phyloP scores from a whole-genome alignment of 30 jellyfish, hydroid and myxozoan genomes.

The Calvadosia cruxmelitensis region DNA sequence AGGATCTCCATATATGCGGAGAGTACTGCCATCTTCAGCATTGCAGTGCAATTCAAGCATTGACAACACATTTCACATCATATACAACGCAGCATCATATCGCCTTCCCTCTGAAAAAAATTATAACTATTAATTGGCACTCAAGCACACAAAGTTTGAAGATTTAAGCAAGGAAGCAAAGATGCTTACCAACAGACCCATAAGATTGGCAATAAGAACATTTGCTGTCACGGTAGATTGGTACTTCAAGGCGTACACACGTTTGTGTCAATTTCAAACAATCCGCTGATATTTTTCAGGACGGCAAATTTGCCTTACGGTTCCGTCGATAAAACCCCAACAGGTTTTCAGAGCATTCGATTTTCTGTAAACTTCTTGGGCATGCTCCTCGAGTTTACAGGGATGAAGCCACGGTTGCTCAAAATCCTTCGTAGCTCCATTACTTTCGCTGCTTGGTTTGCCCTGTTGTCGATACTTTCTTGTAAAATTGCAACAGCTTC shows the following conservation, averaged over 20 bases:
- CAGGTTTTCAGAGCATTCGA: slow-evolving; percentile 34
- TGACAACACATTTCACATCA: slow-evolving; percentile 8
- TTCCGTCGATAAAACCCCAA: slow-evolving; percentile 71
- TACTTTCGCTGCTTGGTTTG: too few species aligned
- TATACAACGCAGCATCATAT: slow-evolving; percentile 29
- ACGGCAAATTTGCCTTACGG: slow-evolving; percentile 67
- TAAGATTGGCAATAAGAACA: slow-evolving; percentile 42
- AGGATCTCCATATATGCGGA: slow-evolving; percentile 58
- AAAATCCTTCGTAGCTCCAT: slow-evolving; percentile 14
- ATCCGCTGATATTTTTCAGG: slow-evolving; percentile 50
- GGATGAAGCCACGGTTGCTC: slow-evolving; percentile 38
- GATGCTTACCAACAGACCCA: slow-evolving; percentile 36
- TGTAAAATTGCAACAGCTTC: too few species aligned
- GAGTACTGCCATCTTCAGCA: slow-evolving; percentile 22
- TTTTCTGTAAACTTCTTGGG: slow-evolving; percentile 15
- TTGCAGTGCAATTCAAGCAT: slow-evolving; percentile 15
- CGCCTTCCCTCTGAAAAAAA: slow-evolving; percentile 21
- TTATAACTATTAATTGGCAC: too few species aligned
- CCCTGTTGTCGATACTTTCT: too few species aligned
- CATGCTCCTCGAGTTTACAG: slow-evolving; percentile 17
- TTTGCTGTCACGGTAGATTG: slow-evolving; percentile 58
- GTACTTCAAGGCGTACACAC: slow-evolving; percentile 54
- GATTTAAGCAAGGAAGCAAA: background rate
- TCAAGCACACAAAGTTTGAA: too few species aligned
- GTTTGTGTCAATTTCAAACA: too few species aligned